phyloP scores from a whole-genome alignment of 2,113 vertebrate species.

The Indicator maculatus region DNA sequence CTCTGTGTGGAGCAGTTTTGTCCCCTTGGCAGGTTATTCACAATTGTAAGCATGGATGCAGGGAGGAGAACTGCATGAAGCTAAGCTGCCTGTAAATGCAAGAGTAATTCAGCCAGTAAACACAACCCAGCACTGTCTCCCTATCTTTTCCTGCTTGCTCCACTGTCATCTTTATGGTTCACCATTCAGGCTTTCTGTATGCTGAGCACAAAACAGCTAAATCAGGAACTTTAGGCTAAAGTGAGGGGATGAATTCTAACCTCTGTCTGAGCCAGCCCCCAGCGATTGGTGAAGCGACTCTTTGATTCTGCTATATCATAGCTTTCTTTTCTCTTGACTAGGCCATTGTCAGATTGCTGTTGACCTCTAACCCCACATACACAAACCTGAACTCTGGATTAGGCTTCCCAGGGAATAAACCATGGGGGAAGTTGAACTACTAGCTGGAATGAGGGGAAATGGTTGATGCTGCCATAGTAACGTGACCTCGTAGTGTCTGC shows the following conservation, averaged over 20 bases:
- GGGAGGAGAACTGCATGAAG: neutral
- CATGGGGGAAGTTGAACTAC: conserved; percentile 57
- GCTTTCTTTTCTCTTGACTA: conserved; percentile 79
- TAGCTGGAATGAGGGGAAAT: conserved; percentile 68
- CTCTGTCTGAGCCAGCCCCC: neutral
- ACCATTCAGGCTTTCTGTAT: neutral
- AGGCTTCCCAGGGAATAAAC: conserved; percentile 76
- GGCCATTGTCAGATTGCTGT: conserved; percentile 81
- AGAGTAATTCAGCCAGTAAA: neutral
- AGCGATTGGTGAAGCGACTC: conserved; percentile 66
- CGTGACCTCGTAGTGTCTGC: conserved; percentile 71
- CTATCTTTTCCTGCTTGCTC: neutral
- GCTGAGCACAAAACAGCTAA: conserved; percentile 9
- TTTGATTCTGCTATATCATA: conserved; percentile 58
- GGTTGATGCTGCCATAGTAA: conserved; percentile 79
- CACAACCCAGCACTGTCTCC: neutral
- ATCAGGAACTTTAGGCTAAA: neutral
- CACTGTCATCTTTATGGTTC: neutral
- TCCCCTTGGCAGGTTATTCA: neutral
- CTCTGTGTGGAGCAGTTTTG: neutral
- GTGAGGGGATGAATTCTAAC: conserved; percentile 28
- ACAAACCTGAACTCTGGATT: conserved; percentile 78
- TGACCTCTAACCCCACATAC: conserved; percentile 81
- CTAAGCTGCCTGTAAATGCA: neutral
- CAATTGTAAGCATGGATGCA: neutral